Base-by-base conservation (phyloP, 2,797 vertebrate species). In the Antennarius maculatus region DNA sequence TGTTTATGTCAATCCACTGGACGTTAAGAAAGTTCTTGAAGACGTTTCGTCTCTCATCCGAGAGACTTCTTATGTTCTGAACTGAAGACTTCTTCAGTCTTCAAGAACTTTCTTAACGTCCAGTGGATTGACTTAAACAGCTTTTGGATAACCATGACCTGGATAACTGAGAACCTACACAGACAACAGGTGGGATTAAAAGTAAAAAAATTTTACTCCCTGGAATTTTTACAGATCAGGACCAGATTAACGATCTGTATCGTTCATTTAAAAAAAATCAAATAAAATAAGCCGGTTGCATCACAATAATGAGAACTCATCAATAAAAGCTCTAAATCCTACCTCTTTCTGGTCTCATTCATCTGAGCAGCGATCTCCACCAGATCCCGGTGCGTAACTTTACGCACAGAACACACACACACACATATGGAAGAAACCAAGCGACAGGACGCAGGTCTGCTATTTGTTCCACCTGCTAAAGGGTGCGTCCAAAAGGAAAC, bases 401-500 rank as follows among this genome's bases (percentile, higher is more conserved):
- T 34, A 67, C 29, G 34, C 50, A 37, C 72, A 55, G 37, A 68
- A 54, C 16, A 80, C 42, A 64, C 5, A 51, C 61, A 54, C 16
- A 80, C 42, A 64, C 5, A 51, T 63, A 62, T 28, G 66, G 60
- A 68, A 34, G 72, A 60, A 69, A 74, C 74, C 54, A 45, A 53
- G 42, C 18, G 52, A 34, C 31, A 34, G 69, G 23, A 45, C 55
- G 16, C 46, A 51, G 65, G n/a, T 65, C 81, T 64, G 61, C 87
- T 92, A 87, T 92, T 87, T 91, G 88, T 86, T 80, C 69, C 80
- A 81, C 61, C 80, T 79, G 87, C 57, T 61, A 15, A 63, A 81
- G 77, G 91, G 92, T 80, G 89, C 43, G 52, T 62, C 59, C 61
- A 52, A 63, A 66, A 61, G 65, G 73, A 53, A 63, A 50, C 74